phyloP scores from a whole-genome alignment of 2,113 vertebrate species.

The Xiphophorus couchianus region DNA sequence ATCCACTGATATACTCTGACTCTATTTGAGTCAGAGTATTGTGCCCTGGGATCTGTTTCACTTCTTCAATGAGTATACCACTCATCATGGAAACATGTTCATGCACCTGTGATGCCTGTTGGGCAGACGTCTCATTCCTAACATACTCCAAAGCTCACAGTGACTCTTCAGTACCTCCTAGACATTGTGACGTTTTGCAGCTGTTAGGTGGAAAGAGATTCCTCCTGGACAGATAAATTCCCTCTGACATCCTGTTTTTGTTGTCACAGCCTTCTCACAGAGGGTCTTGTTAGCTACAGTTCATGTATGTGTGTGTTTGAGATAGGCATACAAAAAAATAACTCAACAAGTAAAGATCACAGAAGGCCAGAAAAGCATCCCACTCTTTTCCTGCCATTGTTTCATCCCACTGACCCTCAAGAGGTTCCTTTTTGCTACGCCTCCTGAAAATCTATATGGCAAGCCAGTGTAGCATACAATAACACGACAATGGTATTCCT shows the following conservation, averaged over 20 bases:
- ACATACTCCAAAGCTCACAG: constrained; percentile 20
- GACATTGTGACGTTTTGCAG: constrained; percentile 30
- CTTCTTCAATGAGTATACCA: constrained; percentile 11
- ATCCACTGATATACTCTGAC: not conserved
- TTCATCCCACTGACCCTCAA: constrained; percentile 58
- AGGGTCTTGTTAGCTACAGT: constrained; percentile 19
- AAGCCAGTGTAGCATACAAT: not conserved
- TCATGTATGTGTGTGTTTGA: constrained; percentile 10
- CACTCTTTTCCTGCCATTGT: constrained; percentile 79
- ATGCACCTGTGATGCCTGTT: not conserved
- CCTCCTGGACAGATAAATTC: constrained; percentile 67
- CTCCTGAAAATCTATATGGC: constrained; percentile 22
- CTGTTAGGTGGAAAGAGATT: constrained; percentile 47
- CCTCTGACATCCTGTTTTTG: constrained; percentile 76
- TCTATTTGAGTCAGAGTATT: not conserved
- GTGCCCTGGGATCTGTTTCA: not conserved
- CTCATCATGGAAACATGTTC: not conserved
- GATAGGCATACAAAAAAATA: constrained; percentile 6
- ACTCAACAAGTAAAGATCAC: constrained; percentile 33
- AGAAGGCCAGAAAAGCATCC: constrained; percentile 55
- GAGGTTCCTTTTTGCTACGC: constrained; percentile 24
- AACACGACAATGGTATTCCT: not conserved
- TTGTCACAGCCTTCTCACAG: constrained; percentile 71
- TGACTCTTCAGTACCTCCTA: constrained; percentile 23
- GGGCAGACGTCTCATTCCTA: constrained; percentile 28